Conservation (phyloP, 2,113 vertebrate species). For the Leptobrachium ailaonicum region DNA sequence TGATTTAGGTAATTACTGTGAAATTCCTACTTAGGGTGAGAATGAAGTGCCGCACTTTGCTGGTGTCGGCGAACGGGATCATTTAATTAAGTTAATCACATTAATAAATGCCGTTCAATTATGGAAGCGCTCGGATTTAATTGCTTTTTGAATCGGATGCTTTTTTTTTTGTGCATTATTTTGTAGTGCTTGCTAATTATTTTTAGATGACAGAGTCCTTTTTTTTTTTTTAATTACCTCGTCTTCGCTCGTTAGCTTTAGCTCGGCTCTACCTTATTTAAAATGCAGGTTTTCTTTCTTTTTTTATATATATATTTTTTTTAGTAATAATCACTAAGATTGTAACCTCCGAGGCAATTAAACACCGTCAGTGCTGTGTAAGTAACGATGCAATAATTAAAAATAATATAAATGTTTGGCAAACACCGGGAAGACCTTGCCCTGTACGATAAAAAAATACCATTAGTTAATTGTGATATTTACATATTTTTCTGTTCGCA, state of each 20-base stretch:
- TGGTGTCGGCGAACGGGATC: neutral
- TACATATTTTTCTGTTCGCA: neutral
- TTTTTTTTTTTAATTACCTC: neutral
- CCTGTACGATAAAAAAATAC: neutral
- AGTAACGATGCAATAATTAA: neutral
- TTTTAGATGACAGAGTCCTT: neutral
- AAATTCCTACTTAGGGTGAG: neutral
- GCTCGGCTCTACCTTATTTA: slow-evolving; percentile 19
- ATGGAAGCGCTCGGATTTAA: slow-evolving; percentile 6
- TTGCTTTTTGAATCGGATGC: slow-evolving; percentile 22
- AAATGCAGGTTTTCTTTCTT: neutral
- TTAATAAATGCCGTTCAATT: slow-evolving; percentile 17
- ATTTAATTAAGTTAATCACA: slow-evolving; percentile 3
- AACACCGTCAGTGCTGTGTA: neutral
- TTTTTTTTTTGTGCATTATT: neutral
- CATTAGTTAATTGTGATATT: neutral
- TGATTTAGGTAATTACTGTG: neutral
- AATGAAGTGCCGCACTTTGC: neutral
- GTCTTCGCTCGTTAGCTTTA: slow-evolving; percentile 11
- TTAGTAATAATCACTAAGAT: neutral
- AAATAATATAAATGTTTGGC: neutral
- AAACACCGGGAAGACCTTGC: neutral
- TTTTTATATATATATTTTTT: neutral
- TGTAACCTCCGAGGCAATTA: neutral
- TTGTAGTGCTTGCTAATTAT: slow-evolving; percentile 11